phyloP scores from a whole-genome alignment of 2,113 vertebrate species.

The Anarrhichthys ocellatus region DNA sequence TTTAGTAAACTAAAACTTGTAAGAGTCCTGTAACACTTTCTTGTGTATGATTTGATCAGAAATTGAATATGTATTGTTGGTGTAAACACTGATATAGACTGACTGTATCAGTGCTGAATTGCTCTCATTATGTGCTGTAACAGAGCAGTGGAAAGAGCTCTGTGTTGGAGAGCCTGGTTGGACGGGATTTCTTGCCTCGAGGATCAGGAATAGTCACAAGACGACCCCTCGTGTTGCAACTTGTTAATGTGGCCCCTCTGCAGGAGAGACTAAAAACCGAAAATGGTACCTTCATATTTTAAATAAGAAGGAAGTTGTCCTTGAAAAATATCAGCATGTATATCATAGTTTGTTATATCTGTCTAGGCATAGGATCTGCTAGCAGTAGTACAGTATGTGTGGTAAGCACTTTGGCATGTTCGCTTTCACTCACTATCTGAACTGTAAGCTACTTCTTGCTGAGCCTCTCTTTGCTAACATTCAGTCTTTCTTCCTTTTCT shows the following conservation, averaged over 20 bases:
- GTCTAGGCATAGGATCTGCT: neutral
- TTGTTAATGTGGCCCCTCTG: constrained; percentile 79
- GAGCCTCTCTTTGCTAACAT: constrained; percentile 55
- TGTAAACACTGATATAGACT: neutral
- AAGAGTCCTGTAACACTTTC: neutral
- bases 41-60: neutral
- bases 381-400: constrained; percentile 9
- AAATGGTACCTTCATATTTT: constrained; percentile 68
- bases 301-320: neutral
- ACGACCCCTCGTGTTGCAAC: constrained; percentile 85
- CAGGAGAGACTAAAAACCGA: constrained; percentile 76
- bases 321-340: neutral
- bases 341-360: neutral
- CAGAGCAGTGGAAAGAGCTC: constrained; percentile 89
- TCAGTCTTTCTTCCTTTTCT: constrained; percentile 53
- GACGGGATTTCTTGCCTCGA: constrained; percentile 85
- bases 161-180: constrained; percentile 86
- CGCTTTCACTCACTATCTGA: constrained; percentile 34
- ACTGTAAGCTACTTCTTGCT: constrained; percentile 18
- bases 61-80: neutral
- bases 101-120: constrained; percentile 10
- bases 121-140: constrained; percentile 46
- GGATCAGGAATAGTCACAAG: constrained; percentile 86
- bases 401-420: neutral
- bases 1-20: too few relatives aligned